Conservation (phyloP, 1,140 invertebrate species). For the Euglossa dilemma region DNA sequence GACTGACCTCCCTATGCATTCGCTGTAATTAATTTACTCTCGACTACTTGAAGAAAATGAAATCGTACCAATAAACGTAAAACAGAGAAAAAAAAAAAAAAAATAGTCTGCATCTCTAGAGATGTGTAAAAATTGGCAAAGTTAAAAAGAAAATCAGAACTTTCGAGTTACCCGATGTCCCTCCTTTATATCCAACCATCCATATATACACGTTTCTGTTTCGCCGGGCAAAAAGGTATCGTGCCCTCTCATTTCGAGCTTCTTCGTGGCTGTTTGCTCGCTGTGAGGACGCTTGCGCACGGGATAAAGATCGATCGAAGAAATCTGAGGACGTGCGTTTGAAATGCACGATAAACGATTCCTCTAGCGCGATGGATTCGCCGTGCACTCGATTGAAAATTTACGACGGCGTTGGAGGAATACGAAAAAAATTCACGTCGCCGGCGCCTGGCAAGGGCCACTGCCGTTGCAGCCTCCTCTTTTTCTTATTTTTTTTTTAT, state of each 20-base stretch:
- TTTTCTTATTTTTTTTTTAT: conserved; percentile 55
- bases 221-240: neutral
- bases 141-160: no score
- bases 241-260: neutral
- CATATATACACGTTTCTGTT: no score
- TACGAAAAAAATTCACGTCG: neutral
- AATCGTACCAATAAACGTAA: no score
- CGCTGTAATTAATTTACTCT: no score
- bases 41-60: no score
- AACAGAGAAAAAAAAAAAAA: no score
- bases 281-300: neutral
- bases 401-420: conserved; percentile 31
- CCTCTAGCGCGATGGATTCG: conserved; percentile 43
- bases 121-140: no score
- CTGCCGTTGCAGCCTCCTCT: neutral
- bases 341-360: conserved; percentile 48
- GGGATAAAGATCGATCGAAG: conserved; percentile 36
- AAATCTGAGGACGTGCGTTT: conserved; percentile 40
- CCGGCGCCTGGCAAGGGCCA: neutral
- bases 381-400: conserved; percentile 53
- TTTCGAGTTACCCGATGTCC: no score
- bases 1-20: no score
- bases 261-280: neutral
- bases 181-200: no score
- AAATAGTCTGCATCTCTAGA: no score